Conservation (phyloP, 2,888 invertebrate genomes). For the Brenthis daphne region DNA sequence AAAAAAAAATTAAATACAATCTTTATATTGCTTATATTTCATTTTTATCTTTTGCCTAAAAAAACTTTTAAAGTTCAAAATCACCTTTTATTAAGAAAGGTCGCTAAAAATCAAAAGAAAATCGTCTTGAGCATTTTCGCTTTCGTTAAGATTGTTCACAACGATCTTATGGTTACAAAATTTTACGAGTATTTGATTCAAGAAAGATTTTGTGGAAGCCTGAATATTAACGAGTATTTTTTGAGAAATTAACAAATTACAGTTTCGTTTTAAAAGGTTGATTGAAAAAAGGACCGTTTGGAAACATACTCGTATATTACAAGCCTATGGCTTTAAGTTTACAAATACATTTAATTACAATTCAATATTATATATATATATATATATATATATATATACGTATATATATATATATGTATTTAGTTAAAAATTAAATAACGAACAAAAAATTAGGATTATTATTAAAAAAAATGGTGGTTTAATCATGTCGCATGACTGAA, state of each 20-base stretch:
- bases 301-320: background rate
- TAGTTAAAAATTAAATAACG: too few relatives aligned
- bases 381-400: too few relatives aligned
- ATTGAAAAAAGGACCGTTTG: constrained; percentile 2
- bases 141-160: constrained; percentile 8
- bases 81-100: background rate
- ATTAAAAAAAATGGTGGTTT: too few relatives aligned
- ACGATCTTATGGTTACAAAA: constrained; percentile 2
- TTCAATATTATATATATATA: too few relatives aligned
- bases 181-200: constrained; percentile 3
- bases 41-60: too few relatives aligned
- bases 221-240: constrained; percentile 16
- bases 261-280: constrained; percentile 14
- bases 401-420: too few relatives aligned
- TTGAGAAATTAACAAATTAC: constrained; percentile 18
- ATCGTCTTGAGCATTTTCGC: background rate
- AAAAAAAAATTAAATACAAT: too few relatives aligned
- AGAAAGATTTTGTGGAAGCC: constrained; percentile 4
- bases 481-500: too few relatives aligned
- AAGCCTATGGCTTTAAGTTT: background rate
- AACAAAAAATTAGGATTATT: too few relatives aligned
- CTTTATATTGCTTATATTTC: too few relatives aligned
- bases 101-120: background rate
- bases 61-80: too few relatives aligned
- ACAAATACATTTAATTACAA: too few relatives aligned